Evolutionary conservation across 2,797 vertebrate genomes (phyloP), one percentile per base, ranked within the genome.

Genomic region (Girardinus metallicus): DNA sequence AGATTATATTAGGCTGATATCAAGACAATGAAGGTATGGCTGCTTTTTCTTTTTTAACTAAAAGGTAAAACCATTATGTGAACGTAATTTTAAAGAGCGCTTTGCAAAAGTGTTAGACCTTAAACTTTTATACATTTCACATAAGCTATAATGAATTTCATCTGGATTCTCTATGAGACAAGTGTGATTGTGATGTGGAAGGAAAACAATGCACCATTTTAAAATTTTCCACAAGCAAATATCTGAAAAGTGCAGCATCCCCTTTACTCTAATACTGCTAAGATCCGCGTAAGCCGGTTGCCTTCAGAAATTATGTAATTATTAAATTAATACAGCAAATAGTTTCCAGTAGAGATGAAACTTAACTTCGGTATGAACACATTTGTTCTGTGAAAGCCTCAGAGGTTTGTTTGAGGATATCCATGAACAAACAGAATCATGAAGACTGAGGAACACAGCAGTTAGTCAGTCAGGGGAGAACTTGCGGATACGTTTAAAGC

Each of bases 1-100:
- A 93, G 88, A 94, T 90, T 92, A 89, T 80, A 84, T 78, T 73
- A 82, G 85, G 78, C 83, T 83, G 53, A 74, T 73, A 78, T 83
- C 86, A 83, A 80, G 8, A 80, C 84, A 60, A 73, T 66, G 75
- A 80, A 75, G 72, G 70, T 87, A 91, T 83, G 83, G 93, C 91
- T 85, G 90, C 83, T 29, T 77, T 34, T 31, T 13, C 29, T n/a
- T 23, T 5, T 16, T 81, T 12, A 13, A 83, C 82, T 83, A 41
- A 68, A 26, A 68, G 21, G 10, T 41, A 26, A 41, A 41, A 41
- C 18, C 9, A 26, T 66, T 66, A 10, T 39, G 34, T 5, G 3
- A 66, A 66, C 8, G 6, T 66, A 66, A 15, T 5, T 39, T 66
- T 66, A 39, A 66, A 66, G 18, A 66, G 9, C 1, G 0, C 34